Conservation (phyloP, 1,140 invertebrate species). For the Acromyrmex heyeri region DNA sequence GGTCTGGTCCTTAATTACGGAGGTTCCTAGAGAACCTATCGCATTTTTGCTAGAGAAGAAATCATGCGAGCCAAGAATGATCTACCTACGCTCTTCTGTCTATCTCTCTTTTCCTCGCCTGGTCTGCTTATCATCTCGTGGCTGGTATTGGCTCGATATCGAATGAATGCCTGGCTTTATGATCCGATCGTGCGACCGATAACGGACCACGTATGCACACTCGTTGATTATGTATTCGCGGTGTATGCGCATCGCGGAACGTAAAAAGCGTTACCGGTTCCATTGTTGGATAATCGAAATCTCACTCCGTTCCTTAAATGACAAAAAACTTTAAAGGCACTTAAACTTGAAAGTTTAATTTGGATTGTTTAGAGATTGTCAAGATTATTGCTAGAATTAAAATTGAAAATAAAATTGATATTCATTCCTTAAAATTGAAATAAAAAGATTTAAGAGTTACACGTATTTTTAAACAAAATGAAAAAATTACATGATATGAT, state of each 20-base stretch:
- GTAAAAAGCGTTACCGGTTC: slow-evolving; percentile 40
- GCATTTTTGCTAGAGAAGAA: slow-evolving; percentile 77
- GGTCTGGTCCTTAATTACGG: neutral
- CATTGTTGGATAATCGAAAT: slow-evolving; percentile 45
- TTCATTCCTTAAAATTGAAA: neutral
- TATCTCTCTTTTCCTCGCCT: slow-evolving; percentile 65
- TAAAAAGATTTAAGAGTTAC: neutral
- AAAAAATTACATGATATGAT: too few relatives aligned
- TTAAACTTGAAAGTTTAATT: neutral
- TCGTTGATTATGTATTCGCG: slow-evolving; percentile 62
- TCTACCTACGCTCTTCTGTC: slow-evolving; percentile 70
- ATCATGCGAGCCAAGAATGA: slow-evolving; percentile 80
- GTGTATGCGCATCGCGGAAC: slow-evolving; percentile 47
- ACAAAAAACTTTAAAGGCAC: neutral
- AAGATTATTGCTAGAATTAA: neutral
- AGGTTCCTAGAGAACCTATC: slow-evolving; percentile 41
- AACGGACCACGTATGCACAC: slow-evolving; percentile 62
- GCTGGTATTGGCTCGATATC: slow-evolving; percentile 84
- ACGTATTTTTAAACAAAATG: too few relatives aligned
- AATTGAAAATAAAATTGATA: neutral
- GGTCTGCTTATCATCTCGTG: slow-evolving; percentile 84
- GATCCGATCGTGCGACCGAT: slow-evolving; percentile 82
- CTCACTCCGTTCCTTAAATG: slow-evolving; percentile 4
- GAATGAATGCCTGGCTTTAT: slow-evolving; percentile 85
- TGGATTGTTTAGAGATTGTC: neutral